phyloP scores from a whole-genome alignment of 2,888 invertebrate genomes.

The Limenitis camilla region DNA sequence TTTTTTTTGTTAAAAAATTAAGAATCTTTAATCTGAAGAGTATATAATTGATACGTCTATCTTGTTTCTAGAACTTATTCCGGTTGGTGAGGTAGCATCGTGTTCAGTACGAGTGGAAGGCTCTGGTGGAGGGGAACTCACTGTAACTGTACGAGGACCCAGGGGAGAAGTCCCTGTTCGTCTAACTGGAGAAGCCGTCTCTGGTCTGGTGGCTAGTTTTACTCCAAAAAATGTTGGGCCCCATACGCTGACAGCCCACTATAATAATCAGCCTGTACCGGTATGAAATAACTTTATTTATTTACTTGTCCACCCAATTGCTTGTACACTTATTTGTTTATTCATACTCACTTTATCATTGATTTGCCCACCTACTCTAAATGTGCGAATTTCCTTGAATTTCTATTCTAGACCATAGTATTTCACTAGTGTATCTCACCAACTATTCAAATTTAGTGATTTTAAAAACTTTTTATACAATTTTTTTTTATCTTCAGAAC shows the following conservation, averaged over 20 bases:
- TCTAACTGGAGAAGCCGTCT: constrained; percentile 90
- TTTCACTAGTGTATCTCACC: too few relatives aligned
- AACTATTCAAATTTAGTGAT: too few relatives aligned
- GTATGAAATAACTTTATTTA: constrained; percentile 35
- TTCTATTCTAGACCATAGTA: too few relatives aligned
- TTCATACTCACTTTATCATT: too few relatives aligned
- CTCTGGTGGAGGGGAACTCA: constrained; percentile 84
- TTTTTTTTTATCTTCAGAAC: too few relatives aligned
- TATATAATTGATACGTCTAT: background rate
- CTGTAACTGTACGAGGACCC: constrained; percentile 92
- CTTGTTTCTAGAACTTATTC: constrained; percentile 79
- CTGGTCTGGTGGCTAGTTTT: constrained; percentile 92
- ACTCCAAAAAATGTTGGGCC: constrained; percentile 95
- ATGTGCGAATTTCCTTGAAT: too few relatives aligned
- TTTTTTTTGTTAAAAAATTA: background rate
- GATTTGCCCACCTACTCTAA: too few relatives aligned
- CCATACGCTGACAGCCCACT: constrained; percentile 91
- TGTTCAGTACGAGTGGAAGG: constrained; percentile 70
- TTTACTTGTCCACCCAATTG: too few relatives aligned
- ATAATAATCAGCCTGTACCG: constrained; percentile 90
- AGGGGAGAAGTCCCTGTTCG: constrained; percentile 89
- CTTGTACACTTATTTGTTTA: too few relatives aligned
- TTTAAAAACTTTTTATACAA: too few relatives aligned
- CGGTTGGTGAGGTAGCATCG: constrained; percentile 80
- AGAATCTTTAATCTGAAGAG: background rate